phyloP scores from a whole-genome alignment of 2,888 invertebrate species.

The Cartodere bifasciata region DNA sequence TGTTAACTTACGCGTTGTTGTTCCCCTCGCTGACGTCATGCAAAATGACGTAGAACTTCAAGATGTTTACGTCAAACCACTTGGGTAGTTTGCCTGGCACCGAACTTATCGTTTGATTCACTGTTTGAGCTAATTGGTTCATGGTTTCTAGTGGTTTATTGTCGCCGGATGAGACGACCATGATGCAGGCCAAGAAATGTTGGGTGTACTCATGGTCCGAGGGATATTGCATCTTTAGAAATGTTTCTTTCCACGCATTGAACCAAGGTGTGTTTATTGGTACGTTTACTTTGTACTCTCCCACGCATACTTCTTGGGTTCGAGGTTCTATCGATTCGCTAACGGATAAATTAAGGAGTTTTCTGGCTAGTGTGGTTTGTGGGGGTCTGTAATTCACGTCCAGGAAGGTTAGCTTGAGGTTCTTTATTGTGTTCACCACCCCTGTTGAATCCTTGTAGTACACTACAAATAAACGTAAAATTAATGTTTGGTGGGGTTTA shows the following conservation, averaged over 20 bases:
- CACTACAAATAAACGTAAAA: too few relatives aligned
- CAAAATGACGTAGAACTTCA: slow-evolving; percentile 80
- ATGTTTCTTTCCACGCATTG: slow-evolving; percentile 88
- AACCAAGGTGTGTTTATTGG: slow-evolving; percentile 85
- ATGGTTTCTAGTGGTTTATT: slow-evolving; percentile 72
- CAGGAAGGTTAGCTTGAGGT: slow-evolving; percentile 64
- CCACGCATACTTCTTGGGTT: slow-evolving; percentile 24
- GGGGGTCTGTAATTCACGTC: slow-evolving; percentile 74
- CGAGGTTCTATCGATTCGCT: slow-evolving; percentile 27
- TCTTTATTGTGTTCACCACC: slow-evolving; percentile 54
- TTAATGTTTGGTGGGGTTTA: slow-evolving; percentile 9
- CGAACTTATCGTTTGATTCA: slow-evolving; percentile 65
- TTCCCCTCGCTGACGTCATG: slow-evolving; percentile 70
- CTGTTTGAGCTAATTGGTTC: slow-evolving; percentile 63
- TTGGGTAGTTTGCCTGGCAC: slow-evolving; percentile 69
- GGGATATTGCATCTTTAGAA: slow-evolving; percentile 75
- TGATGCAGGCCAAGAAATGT: slow-evolving; percentile 72
- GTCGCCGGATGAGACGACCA: slow-evolving; percentile 60
- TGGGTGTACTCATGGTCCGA: slow-evolving; percentile 95
- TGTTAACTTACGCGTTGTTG: slow-evolving; percentile 53
- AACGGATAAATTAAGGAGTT: slow-evolving; percentile 54
- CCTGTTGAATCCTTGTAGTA: slow-evolving; percentile 77
- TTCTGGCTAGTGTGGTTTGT: slow-evolving; percentile 68
- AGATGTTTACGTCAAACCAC: slow-evolving; percentile 67
- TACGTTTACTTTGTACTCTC: slow-evolving; percentile 48